Evolutionary conservation across 2,797 vertebrate genomes (phyloP).

Genomic region (Sebastes ruberrimus): DNA sequence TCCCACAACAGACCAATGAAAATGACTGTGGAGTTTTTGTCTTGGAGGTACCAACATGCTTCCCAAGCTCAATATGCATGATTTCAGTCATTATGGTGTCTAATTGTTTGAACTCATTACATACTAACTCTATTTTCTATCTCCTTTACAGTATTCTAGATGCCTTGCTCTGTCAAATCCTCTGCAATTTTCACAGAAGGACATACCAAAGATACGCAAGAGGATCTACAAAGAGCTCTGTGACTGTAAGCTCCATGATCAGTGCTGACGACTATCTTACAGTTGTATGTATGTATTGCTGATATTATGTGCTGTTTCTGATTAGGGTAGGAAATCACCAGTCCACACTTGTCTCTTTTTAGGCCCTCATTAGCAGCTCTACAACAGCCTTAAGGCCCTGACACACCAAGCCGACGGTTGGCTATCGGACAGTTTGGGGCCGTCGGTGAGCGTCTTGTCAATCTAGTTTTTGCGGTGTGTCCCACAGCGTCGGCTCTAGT

Average conservation of each 20-base stretch:
- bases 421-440: too few species aligned
- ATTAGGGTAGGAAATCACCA: neutral
- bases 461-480: too few species aligned
- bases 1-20: slow-evolving; percentile 98
- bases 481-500: too few species aligned
- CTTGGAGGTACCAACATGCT: slow-evolving; percentile 86
- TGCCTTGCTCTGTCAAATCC: slow-evolving; percentile 93
- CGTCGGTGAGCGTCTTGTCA: too few species aligned
- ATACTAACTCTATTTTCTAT: neutral
- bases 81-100: neutral
- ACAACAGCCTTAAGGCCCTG: neutral
- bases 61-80: rapidly evolving
- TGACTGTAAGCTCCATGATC: slow-evolving; percentile 89
- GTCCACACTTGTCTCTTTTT: neutral
- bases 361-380: neutral
- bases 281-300: neutral
- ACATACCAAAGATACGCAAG: slow-evolving; percentile 95
- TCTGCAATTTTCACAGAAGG: slow-evolving; percentile 94
- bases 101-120: neutral
- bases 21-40: slow-evolving; percentile 98
- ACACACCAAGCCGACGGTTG: too few species aligned
- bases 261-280: slow-evolving; percentile 16
- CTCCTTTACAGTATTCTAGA: slow-evolving; percentile 90
- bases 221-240: slow-evolving; percentile 98
- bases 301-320: neutral